Evolutionary conservation across 35 echinoderm and acorn worm species (phyloP), one percentile per base, ranked within the genome.

Genomic region (Stichopus chloronotus): DNA sequence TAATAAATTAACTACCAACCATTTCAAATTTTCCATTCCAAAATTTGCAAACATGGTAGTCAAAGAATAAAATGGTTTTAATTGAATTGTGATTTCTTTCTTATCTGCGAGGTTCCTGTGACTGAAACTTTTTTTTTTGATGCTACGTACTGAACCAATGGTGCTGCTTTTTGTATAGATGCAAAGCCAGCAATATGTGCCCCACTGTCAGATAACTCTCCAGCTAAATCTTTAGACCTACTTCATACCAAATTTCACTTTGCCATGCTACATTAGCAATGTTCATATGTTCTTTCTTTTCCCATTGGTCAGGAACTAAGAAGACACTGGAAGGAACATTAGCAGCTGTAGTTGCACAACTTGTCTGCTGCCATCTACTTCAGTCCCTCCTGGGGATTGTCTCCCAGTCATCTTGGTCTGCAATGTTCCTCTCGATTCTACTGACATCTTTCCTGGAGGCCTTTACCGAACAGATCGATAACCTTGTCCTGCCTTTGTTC

Each of bases 391-490:
- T 97, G 24, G 94, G 94, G 5, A 60, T 93, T 6, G 24, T 55
- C n/a, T 91, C 94, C 16, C 24, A 52, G 43, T 25, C 52, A 57
- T 43, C 43, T 52, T 90, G 76, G 83, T 43, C 61, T 4, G 23
- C 69, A 20, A 84, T 92, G 8, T 59, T 93, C 17, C 84, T 82
- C 74, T 76, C 80, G 6, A 91, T 99, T 56, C 23, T 93, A 20
- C 77, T 99, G 4, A 99, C 95, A 58, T 96, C 95, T 14, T 72
- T 99, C 10, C 77, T 99, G 56, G 97, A 99, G 77, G 95, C 97
- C 16, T 96, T 99, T 13, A 99, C 97, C 52, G 60, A 81, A 59
- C 97, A 99, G 86, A 99, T 99, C 72, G 97, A 99, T 79, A 99
- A 96, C 63, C 20, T 99, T 7, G 87, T 99, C 21, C 89, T 99